These are phyloP conservation scores for Girardia tigrina DNA, from an alignment of 2,888 invertebrate genomes.

Conservation along the genomic window DNA sequence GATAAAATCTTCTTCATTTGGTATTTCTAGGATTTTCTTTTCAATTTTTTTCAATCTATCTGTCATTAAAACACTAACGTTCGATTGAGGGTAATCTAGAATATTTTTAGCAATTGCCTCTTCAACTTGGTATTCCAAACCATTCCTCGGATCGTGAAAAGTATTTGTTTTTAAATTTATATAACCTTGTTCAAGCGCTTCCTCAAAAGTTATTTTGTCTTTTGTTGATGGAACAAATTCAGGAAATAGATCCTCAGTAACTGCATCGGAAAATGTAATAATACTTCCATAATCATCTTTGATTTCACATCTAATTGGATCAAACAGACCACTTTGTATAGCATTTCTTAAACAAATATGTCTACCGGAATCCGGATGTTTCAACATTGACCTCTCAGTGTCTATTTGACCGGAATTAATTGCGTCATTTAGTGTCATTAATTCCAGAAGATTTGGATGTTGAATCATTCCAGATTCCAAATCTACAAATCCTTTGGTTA, in stretches of 20 bases:
- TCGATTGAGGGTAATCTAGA: slow-evolving; percentile 35
- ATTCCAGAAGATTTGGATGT: slow-evolving; percentile 64
- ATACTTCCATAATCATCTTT: slow-evolving; percentile 27
- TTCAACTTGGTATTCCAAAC: slow-evolving; percentile 30
- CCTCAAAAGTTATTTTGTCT: slow-evolving; percentile 55
- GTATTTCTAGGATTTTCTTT: not conserved
- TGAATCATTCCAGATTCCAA: slow-evolving; percentile 65
- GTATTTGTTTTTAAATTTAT: slow-evolving; percentile 54
- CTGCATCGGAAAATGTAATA: slow-evolving; percentile 29
- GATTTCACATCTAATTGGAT: slow-evolving; percentile 55
- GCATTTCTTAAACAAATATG: slow-evolving; percentile 52
- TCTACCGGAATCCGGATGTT: slow-evolving; percentile 42
- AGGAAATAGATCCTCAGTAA: slow-evolving; percentile 33
- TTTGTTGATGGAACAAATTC: slow-evolving; percentile 30
- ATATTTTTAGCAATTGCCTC: slow-evolving; percentile 32
- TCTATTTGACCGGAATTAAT: slow-evolving; percentile 41
- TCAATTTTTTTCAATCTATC: not conserved
- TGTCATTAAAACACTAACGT: slow-evolving; percentile 24
- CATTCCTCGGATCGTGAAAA: slow-evolving; percentile 57
- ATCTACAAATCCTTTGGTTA: slow-evolving; percentile 61
- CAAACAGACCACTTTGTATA: slow-evolving; percentile 58
- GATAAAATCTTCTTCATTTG: not conserved
- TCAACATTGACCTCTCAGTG: slow-evolving; percentile 43
- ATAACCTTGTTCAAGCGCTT: slow-evolving; percentile 59
- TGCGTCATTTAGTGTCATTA: slow-evolving; percentile 54